Conservation (phyloP, 2,888 invertebrate genomes). For the Psococerastis gibbosa region DNA sequence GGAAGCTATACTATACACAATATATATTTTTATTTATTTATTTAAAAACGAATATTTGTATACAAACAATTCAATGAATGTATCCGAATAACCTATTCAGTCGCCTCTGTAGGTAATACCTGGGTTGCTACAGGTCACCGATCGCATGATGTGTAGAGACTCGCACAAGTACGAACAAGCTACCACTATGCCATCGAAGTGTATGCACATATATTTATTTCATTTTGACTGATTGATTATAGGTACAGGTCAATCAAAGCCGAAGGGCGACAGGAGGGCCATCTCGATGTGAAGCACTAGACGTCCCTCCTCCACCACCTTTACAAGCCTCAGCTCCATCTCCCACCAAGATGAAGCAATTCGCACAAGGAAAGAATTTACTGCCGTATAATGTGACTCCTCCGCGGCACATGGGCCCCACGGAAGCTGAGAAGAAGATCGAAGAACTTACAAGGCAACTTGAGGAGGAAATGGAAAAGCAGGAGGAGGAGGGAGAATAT, state of each 20-base stretch:
- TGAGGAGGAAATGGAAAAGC: slow-evolving; percentile 90
- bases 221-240: too few species aligned
- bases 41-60: too few species aligned
- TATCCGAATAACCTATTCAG: too few species aligned
- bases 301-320: slow-evolving; percentile 24
- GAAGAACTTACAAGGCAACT: slow-evolving; percentile 81
- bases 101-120: too few species aligned
- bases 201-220: too few species aligned
- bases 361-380: slow-evolving; percentile 38
- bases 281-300: not conserved
- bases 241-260: not conserved
- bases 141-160: too few species aligned
- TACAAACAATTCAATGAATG: too few species aligned
- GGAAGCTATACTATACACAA: too few species aligned
- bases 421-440: slow-evolving; percentile 83
- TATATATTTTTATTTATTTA: too few species aligned
- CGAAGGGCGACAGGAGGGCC: not conserved
- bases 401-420: slow-evolving; percentile 69
- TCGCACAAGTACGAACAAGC: too few species aligned
- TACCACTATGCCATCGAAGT: too few species aligned
- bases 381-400: slow-evolving; percentile 78
- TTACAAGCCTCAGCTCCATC: slow-evolving; percentile 22
- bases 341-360: slow-evolving; percentile 21
- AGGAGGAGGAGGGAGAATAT: slow-evolving; percentile 89
- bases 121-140: too few species aligned